A percentile compares a stretch with the other conserved stretches of the same genome.
Conservation (phyloP, 2,797 vertebrate species). For the Falco cherrug region DNA sequence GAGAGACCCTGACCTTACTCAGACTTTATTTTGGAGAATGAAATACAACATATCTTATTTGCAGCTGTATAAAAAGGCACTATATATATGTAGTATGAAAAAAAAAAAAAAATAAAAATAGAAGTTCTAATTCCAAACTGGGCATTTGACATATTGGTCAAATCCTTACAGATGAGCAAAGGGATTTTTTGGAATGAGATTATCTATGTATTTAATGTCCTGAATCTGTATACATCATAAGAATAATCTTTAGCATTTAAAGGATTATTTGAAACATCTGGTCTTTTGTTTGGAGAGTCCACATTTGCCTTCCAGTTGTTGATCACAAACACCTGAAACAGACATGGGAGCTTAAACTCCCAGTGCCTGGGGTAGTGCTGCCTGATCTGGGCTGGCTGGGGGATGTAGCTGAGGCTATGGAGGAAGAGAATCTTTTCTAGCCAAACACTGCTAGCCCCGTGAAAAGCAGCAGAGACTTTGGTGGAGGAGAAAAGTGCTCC, state of each 20-base stretch:
- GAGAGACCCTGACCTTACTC: background rate
- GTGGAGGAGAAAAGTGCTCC: background rate
- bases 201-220: conserved; percentile 3
- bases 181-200: conserved; percentile 2
- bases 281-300: background rate
- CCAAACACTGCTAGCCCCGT: background rate
- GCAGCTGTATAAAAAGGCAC: background rate
- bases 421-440: background rate
- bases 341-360: background rate
- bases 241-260: conserved; percentile 9
- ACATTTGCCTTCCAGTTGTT: background rate
- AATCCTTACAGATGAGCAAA: background rate
- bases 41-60: background rate
- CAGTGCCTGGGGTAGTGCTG: background rate
- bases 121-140: background rate
- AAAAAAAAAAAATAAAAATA: background rate
- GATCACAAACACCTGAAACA: background rate
- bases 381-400: background rate
- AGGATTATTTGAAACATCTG: conserved; percentile 31
- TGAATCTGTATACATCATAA: background rate
- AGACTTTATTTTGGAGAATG: background rate
- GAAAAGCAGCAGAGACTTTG: background rate
- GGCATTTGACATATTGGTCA: background rate
- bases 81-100: background rate
- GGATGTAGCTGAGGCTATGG: background rate